A percentile compares a stretch with the other conserved stretches of the same genome.
Evolutionary conservation across 1,140 invertebrate species (phyloP).

Genomic region (Brachionus paranguensis): DNA sequence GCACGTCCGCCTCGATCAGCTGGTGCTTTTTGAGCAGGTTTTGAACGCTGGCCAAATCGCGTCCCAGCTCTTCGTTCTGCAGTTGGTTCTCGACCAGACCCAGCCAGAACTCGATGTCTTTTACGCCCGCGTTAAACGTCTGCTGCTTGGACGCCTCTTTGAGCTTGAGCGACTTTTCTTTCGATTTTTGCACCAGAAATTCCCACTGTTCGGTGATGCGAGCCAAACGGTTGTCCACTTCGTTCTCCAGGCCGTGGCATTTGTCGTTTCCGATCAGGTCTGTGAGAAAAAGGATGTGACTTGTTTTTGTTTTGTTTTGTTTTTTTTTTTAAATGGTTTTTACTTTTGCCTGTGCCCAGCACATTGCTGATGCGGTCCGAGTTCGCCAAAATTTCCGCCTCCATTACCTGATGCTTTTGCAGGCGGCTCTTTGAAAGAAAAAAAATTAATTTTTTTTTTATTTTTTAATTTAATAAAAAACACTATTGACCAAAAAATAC

Average conservation of each 20-base stretch:
- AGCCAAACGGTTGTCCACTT: constrained; percentile 66
- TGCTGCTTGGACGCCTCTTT: constrained; percentile 98
- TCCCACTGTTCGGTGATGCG: constrained; percentile 98
- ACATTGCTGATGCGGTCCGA: constrained; percentile 92
- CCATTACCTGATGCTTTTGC: constrained; percentile 99
- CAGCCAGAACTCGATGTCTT: constrained; percentile 99
- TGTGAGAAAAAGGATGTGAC: constrained; percentile 41
- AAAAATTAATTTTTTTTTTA: neutral
- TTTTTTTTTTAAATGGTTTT: no score
- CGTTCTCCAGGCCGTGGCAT: constrained; percentile 58
- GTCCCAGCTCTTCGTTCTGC: constrained; percentile 91
- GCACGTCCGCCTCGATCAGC: constrained; percentile 91
- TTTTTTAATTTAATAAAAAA: neutral
- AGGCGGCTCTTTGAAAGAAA: constrained; percentile 65
- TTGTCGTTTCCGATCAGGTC: constrained; percentile 51
- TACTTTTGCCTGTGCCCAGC: constrained; percentile 82
- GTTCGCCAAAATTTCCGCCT: constrained; percentile 95
- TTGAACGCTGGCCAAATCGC: constrained; percentile 96
- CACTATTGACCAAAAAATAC: neutral
- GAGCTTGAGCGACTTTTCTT: constrained; percentile 91
- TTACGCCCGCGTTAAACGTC: constrained; percentile 97
- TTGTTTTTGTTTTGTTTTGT: no score
- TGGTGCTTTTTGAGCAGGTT: constrained; percentile 99
- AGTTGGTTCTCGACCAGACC: constrained; percentile 89
- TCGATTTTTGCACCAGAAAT: constrained; percentile 90